Evolutionary conservation across 2,113 vertebrate genomes (phyloP).

Genomic region (Bothrops jararaca): DNA sequence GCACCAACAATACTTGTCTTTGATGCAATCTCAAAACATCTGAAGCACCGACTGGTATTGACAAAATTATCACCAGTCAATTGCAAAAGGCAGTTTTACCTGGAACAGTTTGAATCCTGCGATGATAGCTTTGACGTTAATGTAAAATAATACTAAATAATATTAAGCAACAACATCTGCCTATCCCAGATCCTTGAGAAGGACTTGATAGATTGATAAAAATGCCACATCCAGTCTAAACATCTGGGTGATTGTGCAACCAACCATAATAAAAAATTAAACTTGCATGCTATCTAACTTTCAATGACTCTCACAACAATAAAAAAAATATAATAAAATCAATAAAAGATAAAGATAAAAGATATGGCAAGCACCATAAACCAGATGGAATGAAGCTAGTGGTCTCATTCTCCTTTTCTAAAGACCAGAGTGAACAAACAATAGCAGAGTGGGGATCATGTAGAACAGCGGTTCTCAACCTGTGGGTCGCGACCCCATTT

Average conservation of each 20-base stretch:
- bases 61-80: background rate
- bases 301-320: background rate
- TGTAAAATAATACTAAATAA: background rate
- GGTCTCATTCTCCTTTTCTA: background rate
- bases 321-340: background rate
- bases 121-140: background rate
- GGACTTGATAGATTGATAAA: background rate
- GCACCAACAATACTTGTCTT: background rate
- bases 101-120: background rate
- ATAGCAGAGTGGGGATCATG: background rate
- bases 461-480: no score
- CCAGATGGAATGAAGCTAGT: background rate
- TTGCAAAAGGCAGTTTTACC: background rate
- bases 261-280: background rate
- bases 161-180: background rate
- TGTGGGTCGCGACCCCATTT: no score
- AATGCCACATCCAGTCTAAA: background rate
- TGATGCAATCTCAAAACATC: background rate
- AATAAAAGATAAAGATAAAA: background rate
- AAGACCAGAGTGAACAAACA: background rate
- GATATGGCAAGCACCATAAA: background rate
- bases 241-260: background rate
- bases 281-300: background rate
- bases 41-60: background rate
- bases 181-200: background rate